A percentile compares a stretch with the other conserved stretches of the same genome.
These are phyloP conservation scores for Agelaius tricolor DNA, from an alignment of 2,113 vertebrate genomes.

Conservation along the genomic window DNA sequence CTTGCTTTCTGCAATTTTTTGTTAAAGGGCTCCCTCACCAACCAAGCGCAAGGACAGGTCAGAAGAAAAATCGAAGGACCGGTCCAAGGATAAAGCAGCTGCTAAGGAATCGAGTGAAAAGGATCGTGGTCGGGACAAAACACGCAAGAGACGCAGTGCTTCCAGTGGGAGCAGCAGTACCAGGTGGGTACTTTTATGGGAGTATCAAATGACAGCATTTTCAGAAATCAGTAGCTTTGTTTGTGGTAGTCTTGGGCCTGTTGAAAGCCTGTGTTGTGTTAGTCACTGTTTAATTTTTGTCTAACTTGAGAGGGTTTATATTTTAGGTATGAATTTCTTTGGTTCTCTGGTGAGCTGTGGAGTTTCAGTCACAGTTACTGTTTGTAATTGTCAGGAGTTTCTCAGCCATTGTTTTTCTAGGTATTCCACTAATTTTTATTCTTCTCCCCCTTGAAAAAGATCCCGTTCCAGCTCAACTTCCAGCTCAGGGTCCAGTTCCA, in stretches of 20 bases:
- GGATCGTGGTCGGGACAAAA: constrained; percentile 91
- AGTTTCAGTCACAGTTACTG: not conserved
- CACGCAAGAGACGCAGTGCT: constrained; percentile 89
- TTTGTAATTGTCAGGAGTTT: not conserved
- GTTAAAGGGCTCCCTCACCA: constrained; percentile 93
- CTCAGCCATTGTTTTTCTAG: not conserved
- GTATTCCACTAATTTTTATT: not conserved
- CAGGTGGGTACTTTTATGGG: constrained; percentile 41
- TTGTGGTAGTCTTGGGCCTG: not conserved
- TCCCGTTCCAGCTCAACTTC: constrained; percentile 91
- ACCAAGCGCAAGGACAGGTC: constrained; percentile 92
- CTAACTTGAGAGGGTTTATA: not conserved
- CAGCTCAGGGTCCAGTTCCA: constrained; percentile 94
- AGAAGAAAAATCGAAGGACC: constrained; percentile 92
- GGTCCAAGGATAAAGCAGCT: constrained; percentile 89
- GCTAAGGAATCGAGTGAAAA: constrained; percentile 89
- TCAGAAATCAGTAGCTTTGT: not conserved
- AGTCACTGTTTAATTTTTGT: not conserved
- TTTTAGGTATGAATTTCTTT: not conserved
- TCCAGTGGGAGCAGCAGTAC: constrained; percentile 95
- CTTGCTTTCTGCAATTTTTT: not conserved
- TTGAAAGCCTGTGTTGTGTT: not conserved
- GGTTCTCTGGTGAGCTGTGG: not conserved
- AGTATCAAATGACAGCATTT: not conserved
- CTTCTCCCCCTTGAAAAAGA: not conserved